A percentile compares a stretch with the other conserved stretches of the same genome.
phyloP scores from a whole-genome alignment of 2,888 invertebrate species.

The Melanostoma scalare region DNA sequence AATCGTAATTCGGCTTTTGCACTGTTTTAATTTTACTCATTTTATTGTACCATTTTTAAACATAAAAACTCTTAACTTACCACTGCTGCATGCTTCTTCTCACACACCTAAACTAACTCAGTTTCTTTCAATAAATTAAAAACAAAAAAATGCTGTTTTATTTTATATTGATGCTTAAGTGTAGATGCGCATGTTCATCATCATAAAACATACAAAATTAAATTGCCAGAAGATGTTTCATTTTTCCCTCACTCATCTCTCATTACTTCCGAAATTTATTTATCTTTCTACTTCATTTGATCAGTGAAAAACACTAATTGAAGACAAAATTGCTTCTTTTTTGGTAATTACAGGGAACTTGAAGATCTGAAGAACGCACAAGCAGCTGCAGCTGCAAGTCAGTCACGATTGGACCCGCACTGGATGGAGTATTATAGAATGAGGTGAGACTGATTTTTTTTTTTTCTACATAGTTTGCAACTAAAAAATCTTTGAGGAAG shows the following conservation, averaged over 20 bases:
- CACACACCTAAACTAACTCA: neutral
- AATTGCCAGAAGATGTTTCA: constrained; percentile 57
- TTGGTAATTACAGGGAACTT: constrained; percentile 84
- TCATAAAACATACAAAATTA: constrained; percentile 12
- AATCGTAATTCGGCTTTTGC: constrained; percentile 4
- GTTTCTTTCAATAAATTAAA: constrained; percentile 6
- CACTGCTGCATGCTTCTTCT: constrained; percentile 24
- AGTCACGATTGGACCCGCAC: constrained; percentile 88
- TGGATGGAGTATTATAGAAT: constrained; percentile 95
- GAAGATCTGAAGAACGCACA: constrained; percentile 92
- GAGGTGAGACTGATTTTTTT: constrained; percentile 82
- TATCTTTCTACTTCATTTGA: constrained; percentile 41
- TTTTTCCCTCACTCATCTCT: constrained; percentile 36
- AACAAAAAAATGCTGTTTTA: neutral
- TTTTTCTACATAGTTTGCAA: neutral
- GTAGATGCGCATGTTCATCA: constrained; percentile 41
- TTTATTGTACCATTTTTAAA: neutral
- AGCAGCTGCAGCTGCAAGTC: constrained; percentile 85
- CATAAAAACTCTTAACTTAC: neutral
- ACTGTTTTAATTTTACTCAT: neutral
- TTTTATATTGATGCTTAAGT: constrained; percentile 26
- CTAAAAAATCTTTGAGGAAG: too few species aligned
- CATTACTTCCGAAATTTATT: constrained; percentile 54
- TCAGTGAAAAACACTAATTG: constrained; percentile 79
- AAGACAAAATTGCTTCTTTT: constrained; percentile 62